Percentiles rank a stretch among this genome's conserved stretches.
These are phyloP conservation scores for Phaetusa simplex DNA, from an alignment of 2,113 vertebrate genomes.

Conservation along the genomic window DNA sequence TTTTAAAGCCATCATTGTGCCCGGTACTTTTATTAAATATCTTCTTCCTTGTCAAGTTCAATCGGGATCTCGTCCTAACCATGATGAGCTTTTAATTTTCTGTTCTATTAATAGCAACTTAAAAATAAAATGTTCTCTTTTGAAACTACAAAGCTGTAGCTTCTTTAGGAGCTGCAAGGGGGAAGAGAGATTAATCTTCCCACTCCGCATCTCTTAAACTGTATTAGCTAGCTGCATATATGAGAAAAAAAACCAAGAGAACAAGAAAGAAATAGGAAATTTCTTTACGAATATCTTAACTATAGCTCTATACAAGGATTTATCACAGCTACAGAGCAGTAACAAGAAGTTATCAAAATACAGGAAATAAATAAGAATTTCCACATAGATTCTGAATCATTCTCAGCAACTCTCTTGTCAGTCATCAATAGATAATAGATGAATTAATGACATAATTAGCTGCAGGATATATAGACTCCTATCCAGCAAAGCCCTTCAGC, in stretches of 20 bases:
- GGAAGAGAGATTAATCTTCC: conserved; percentile 40
- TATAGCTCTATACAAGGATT: background rate
- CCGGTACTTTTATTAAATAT: conserved; percentile 39
- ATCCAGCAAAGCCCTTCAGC: background rate
- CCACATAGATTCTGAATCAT: background rate
- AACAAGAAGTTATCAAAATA: background rate
- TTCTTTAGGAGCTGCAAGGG: conserved; percentile 38
- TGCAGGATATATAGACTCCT: background rate
- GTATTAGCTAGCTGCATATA: background rate
- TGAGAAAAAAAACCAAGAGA: background rate
- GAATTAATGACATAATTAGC: conserved; percentile 41
- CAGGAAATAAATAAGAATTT: background rate
- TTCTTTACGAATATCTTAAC: background rate
- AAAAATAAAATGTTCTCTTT: conserved; percentile 67
- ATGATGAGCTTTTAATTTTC: conserved; percentile 62
- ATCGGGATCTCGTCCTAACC: conserved; percentile 45
- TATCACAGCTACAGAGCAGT: background rate
- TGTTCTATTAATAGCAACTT: conserved; percentile 53
- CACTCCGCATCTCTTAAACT: background rate
- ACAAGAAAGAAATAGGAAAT: background rate
- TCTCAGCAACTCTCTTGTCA: background rate
- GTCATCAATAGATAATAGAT: background rate
- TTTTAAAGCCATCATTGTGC: conserved; percentile 47
- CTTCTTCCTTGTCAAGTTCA: conserved; percentile 56
- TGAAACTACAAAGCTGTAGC: conserved; percentile 36